Conservation (phyloP, 1,140 invertebrate genomes). For the Saccostrea glomerata region DNA sequence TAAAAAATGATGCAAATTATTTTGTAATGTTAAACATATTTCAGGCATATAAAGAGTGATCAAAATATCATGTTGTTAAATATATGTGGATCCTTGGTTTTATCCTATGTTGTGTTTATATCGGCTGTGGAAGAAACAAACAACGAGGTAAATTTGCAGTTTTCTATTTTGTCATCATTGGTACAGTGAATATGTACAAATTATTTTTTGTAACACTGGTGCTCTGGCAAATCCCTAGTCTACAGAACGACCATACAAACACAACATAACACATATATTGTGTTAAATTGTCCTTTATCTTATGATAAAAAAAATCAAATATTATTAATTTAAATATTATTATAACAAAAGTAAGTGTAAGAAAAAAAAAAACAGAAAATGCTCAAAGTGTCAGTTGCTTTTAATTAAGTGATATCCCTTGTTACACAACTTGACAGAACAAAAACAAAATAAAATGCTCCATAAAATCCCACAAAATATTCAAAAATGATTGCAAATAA, state of each 20-base stretch:
- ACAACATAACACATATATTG: no score
- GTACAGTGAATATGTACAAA: no score
- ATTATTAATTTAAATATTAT: neutral
- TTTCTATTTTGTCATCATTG: no score
- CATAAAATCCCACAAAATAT: no score
- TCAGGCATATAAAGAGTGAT: slow-evolving; percentile 41
- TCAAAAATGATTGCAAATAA: neutral
- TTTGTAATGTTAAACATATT: neutral
- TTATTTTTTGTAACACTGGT: neutral
- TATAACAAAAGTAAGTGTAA: neutral
- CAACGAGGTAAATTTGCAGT: neutral
- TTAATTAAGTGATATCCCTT: no score
- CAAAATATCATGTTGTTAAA: neutral
- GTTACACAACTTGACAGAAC: no score
- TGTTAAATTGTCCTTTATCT: no score
- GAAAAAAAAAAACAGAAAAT: neutral
- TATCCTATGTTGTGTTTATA: slow-evolving; percentile 26
- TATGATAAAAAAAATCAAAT: no score
- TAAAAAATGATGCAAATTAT: neutral
- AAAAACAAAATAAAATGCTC: no score
- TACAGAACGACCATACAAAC: no score
- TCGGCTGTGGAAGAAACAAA: slow-evolving; percentile 28
- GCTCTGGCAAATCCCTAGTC: no score
- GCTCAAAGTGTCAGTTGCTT: no score
- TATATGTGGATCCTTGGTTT: slow-evolving; percentile 29